phyloP scores from a whole-genome alignment of 1,140 invertebrate species.

The Myzus persicae region DNA sequence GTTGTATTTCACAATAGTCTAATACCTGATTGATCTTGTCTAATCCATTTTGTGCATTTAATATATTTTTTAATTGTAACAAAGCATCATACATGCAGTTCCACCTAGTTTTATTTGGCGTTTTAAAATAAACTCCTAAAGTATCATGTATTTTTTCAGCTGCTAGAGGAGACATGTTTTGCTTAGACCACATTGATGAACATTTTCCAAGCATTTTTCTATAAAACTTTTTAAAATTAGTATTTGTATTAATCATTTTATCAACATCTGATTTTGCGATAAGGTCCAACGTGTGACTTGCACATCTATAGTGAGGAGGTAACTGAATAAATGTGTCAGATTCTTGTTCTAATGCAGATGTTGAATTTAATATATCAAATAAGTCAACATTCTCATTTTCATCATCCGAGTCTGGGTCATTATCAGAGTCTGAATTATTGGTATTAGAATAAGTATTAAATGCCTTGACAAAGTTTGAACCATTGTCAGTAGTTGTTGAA shows the following conservation, averaged over 20 bases:
- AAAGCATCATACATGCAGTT: not conserved
- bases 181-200: not conserved
- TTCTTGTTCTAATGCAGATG: not conserved
- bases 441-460: constrained; percentile 20
- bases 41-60: not conserved
- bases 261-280: constrained; percentile 25
- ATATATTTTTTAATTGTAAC: constrained; percentile 12
- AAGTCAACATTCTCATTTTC: constrained; percentile 14
- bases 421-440: not conserved
- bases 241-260: constrained; percentile 23
- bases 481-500: constrained; percentile 20
- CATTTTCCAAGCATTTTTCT: not conserved
- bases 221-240: constrained; percentile 12
- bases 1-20: not conserved
- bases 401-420: not conserved
- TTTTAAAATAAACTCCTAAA: constrained; percentile 31
- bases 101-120: constrained; percentile 33
- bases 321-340: constrained; percentile 32
- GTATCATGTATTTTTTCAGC: constrained; percentile 20
- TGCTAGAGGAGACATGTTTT: not conserved
- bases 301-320: constrained; percentile 23
- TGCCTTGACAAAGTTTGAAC: constrained; percentile 29
- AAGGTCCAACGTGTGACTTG: not conserved
- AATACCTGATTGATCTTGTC: not conserved
- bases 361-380: not conserved